Evolutionary conservation across 1,140 invertebrate species (phyloP).

Genomic region (Drosophila simulans): DNA sequence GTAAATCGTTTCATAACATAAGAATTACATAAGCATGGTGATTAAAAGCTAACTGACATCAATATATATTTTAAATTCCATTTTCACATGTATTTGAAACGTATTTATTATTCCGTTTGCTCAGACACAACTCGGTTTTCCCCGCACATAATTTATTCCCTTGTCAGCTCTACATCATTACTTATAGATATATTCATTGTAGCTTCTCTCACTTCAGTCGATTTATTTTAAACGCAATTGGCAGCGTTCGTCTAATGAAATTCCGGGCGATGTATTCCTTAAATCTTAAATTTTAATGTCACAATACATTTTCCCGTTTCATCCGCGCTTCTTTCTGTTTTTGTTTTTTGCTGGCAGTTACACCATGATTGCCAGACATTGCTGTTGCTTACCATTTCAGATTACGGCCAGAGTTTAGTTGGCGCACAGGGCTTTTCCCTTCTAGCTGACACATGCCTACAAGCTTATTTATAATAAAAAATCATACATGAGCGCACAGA

Average conservation of each 20-base stretch:
- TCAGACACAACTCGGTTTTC: neutral
- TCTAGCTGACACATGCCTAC: constrained; percentile 71
- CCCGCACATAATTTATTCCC: neutral
- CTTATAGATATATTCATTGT: neutral
- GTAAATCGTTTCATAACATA: neutral
- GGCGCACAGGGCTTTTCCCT: constrained; percentile 50
- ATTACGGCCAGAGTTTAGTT: constrained; percentile 77
- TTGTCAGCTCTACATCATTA: neutral
- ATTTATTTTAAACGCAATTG: constrained; percentile 24
- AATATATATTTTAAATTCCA: no score
- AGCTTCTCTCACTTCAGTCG: neutral
- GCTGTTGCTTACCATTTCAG: constrained; percentile 64
- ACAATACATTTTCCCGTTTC: constrained; percentile 46
- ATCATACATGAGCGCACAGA: constrained; percentile 78
- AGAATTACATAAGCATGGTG: neutral
- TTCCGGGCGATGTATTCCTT: constrained; percentile 42
- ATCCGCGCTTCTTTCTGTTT: neutral
- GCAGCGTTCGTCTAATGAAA: constrained; percentile 41
- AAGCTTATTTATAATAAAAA: constrained; percentile 82
- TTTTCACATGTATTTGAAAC: no score
- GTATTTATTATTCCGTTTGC: neutral
- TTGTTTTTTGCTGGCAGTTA: constrained; percentile 38
- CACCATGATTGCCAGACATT: constrained; percentile 56
- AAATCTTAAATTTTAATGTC: constrained; percentile 70
- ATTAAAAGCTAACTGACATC: no score